Base-by-base conservation (phyloP, 1,140 invertebrate genomes). In the Solenopsis fugax region DNA sequence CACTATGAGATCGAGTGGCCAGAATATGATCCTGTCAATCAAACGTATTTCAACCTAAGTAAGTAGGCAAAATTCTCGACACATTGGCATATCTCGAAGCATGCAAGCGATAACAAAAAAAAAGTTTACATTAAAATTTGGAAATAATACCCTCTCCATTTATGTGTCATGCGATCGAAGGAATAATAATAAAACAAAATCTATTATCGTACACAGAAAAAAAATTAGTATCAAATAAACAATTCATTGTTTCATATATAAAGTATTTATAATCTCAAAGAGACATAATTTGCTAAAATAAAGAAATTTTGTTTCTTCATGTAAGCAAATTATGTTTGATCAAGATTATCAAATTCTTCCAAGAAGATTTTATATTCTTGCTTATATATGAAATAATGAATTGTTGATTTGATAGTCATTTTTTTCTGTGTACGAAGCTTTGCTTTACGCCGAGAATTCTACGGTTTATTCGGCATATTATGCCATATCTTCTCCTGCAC, bases 21-120 rank as follows among this genome's bases (percentile, higher is more conserved):
- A 0, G 96, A 97, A 76, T 98, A 98, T 89, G 97, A 97, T 89
- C 93, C 95, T 4, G 94, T 95, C 1, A 96, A 97, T 87, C 97
- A 98, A 92, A 96, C 96, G 18, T 98, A 97, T 94, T 95, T 98
- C 34, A 96, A 97, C 94, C 95, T 98, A 64, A 97, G 98, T 98
- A 96, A 96, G 95, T 93, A 50, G 6, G 37, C 18, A 18, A 65
- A 4, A 72, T 58, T 71, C 7, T 58, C 37, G 48, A 34, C 12
- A 12, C 16, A n/a, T n/a, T 45, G 4, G 4, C 6, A 7, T 7
- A 67, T 5, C 62, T 41, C 13, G 13, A 21, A 34, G 10, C 24
- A 24, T 21, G n/a, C 45, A n/a, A 48, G 4, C 18, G 24, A 5
- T 64, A 41, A 67, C 5, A 21, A 24, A 29, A 12, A 77, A 18